Percentiles rank a stretch among this genome's conserved stretches.
Evolutionary conservation across 2,888 invertebrate species (phyloP).

Genomic region (Boloria selene): DNA sequence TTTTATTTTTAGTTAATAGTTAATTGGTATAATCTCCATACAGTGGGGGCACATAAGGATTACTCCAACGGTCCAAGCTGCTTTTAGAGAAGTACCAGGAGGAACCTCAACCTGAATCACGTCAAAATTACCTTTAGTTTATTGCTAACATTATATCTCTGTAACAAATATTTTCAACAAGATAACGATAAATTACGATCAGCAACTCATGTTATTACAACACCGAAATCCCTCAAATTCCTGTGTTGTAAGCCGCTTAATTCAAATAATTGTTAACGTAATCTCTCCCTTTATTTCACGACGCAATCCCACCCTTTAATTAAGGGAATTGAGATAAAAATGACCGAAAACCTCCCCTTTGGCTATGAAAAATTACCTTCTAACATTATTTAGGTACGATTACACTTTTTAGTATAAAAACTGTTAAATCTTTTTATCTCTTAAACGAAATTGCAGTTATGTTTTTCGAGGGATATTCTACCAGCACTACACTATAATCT

Average conservation of each 20-base stretch:
- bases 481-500: too few species aligned
- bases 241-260: constrained; percentile 45
- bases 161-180: constrained; percentile 6
- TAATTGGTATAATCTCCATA: too few species aligned
- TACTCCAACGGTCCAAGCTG: too few species aligned
- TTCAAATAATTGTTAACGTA: constrained; percentile 48
- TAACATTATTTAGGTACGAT: constrained; percentile 11
- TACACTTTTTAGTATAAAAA: constrained; percentile 2
- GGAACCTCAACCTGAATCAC: too few species aligned
- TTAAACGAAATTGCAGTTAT: neutral
- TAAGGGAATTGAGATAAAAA: constrained; percentile 45
- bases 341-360: constrained; percentile 39
- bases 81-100: too few species aligned
- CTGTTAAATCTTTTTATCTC: neutral
- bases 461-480: neutral
- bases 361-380: constrained; percentile 38
- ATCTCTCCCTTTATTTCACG: constrained; percentile 44
- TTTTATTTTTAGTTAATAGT: too few species aligned
- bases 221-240: constrained; percentile 39
- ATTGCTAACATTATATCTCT: neutral
- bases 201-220: constrained; percentile 30
- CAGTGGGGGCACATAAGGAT: too few species aligned
- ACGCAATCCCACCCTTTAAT: constrained; percentile 42
- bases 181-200: constrained; percentile 23
- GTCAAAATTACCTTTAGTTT: too few species aligned